These are phyloP conservation scores for Anableps anableps DNA, from an alignment of 2,797 vertebrate genomes.

Conservation along the genomic window DNA sequence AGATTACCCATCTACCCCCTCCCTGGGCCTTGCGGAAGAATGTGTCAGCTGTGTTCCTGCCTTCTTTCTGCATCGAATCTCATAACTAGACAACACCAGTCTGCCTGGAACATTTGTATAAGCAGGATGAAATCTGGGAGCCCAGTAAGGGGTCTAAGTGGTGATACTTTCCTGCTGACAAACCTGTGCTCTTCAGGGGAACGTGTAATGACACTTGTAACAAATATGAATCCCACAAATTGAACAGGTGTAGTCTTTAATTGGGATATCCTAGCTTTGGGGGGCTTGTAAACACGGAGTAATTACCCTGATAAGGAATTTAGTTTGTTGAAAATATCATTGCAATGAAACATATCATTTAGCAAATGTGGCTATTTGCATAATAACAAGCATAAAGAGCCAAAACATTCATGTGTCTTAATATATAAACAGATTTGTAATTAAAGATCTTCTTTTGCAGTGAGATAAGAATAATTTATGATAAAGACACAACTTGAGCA, in stretches of 20 bases:
- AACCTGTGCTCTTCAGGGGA: constrained; percentile 70
- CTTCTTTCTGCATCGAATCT: constrained; percentile 74
- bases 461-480: constrained; percentile 50
- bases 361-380: constrained; percentile 54
- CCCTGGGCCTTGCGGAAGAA: constrained; percentile 83
- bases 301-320: constrained; percentile 74
- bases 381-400: constrained; percentile 59
- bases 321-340: constrained; percentile 66
- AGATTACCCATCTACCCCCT: constrained; percentile 88
- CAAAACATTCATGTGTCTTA: constrained; percentile 41
- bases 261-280: constrained; percentile 67
- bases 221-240: constrained; percentile 64
- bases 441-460: constrained; percentile 62
- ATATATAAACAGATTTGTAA: constrained; percentile 62
- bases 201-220: constrained; percentile 69
- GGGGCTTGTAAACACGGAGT: constrained; percentile 65
- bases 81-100: constrained; percentile 51
- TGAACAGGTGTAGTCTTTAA: constrained; percentile 76
- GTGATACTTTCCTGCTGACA: constrained; percentile 63
- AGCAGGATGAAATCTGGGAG: constrained; percentile 59
- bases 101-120: constrained; percentile 48
- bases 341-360: constrained; percentile 58
- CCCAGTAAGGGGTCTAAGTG: constrained; percentile 73
- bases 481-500: constrained; percentile 51
- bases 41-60: constrained; percentile 88